These are phyloP conservation scores for Heliconius charithonia DNA, from an alignment of 2,888 invertebrate species.

Conservation along the genomic window DNA sequence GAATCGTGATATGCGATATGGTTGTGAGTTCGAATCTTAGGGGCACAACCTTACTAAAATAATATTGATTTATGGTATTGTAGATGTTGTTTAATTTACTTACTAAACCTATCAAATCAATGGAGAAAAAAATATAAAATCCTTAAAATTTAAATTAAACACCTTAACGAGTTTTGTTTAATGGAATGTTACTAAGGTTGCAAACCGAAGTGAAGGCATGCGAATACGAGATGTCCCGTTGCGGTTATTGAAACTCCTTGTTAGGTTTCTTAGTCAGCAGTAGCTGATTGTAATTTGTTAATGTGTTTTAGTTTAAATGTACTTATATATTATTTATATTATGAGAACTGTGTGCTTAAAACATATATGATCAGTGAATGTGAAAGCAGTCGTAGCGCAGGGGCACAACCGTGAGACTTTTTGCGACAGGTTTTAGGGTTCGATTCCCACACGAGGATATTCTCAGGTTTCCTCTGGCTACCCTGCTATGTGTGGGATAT, in stretches of 20 bases:
- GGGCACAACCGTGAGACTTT: no score
- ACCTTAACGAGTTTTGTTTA: not conserved
- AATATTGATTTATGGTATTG: no score
- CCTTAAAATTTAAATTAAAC: not conserved
- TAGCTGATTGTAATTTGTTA: slow-evolving; percentile 11
- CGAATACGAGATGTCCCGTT: slow-evolving; percentile 40
- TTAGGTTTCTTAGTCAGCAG: slow-evolving; percentile 46
- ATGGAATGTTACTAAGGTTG: slow-evolving; percentile 25
- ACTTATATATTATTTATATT: not conserved
- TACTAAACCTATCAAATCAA: not conserved
- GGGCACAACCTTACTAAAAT: no score
- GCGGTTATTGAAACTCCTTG: slow-evolving; percentile 51
- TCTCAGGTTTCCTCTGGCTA: no score
- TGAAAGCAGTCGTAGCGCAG: no score
- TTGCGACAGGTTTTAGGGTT: not conserved
- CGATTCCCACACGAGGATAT: no score
- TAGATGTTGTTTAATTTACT: no score
- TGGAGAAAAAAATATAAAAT: not conserved
- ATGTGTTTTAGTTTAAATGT: not conserved
- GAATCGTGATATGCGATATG: not conserved
- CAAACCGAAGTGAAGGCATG: slow-evolving; percentile 26
- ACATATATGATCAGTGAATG: no score
- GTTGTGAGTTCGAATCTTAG: not conserved
- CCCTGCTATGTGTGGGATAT: no score
- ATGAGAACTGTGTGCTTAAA: not conserved